These are phyloP conservation scores for Tympanuchus pallidicinctus DNA, from an alignment of 2,113 vertebrate species.

Conservation along the genomic window DNA sequence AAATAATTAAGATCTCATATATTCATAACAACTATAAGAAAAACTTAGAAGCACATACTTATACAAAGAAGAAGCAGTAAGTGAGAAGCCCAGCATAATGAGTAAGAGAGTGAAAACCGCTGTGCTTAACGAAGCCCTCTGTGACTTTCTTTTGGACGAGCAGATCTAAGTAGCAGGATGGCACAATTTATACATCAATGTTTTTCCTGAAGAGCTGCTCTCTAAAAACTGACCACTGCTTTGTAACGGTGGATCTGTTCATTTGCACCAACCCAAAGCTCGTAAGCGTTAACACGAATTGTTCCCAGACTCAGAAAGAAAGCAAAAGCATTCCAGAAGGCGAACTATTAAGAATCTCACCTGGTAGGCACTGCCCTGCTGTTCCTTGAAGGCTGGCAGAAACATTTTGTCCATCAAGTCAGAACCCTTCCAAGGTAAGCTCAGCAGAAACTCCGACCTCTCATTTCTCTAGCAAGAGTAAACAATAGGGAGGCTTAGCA, in stretches of 20 bases:
- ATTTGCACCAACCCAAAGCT: neutral
- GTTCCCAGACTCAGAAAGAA: neutral
- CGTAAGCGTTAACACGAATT: neutral
- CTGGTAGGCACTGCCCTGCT: constrained; percentile 18
- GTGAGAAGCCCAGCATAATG: neutral
- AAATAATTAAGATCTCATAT: neutral
- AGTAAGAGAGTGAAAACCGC: neutral
- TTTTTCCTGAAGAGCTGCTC: neutral
- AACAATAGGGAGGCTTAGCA: neutral
- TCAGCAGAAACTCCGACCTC: neutral
- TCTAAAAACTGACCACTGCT: neutral
- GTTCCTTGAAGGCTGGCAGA: neutral
- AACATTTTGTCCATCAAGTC: constrained; percentile 27
- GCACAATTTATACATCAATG: neutral
- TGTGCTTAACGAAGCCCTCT: neutral
- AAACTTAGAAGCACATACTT: neutral
- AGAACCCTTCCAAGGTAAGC: neutral
- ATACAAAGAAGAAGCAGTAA: neutral
- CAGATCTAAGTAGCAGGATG: neutral
- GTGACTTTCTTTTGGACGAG: neutral
- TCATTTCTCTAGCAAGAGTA: neutral
- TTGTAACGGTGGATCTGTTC: neutral
- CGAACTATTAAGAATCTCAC: constrained; percentile 34
- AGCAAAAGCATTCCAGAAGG: neutral
- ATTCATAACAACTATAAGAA: neutral